Base-by-base conservation (phyloP, 2,797 vertebrate genomes). In the Mionectes olivaceus region DNA sequence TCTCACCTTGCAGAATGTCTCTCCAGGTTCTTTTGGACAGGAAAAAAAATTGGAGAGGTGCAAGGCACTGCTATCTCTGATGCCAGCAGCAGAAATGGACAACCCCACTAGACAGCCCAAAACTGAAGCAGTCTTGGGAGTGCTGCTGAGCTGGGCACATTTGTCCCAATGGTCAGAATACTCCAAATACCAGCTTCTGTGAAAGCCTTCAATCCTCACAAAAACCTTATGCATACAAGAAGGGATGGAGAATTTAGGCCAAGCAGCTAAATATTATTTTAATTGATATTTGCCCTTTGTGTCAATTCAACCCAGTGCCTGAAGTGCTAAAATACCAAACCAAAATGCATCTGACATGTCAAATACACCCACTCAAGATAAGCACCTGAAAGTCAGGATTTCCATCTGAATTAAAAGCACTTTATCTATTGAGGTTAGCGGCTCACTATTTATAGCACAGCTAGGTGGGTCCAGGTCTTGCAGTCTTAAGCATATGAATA, bases 1-100 rank as follows among this genome's bases (percentile, higher is more conserved):
- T 59, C 19, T 35, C 28, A 61, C 47, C 44, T n/a, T 2, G 2
- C 25, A 5, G 1, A 64, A 55, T 2, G 2, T 22, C n/a, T 52
- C 13, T 56, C 10, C 1, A 7, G 10, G 5, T 3, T 53, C 6
- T 68, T 88, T 60, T 32, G 30, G n/a, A 33, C 16, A 37, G 61
- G 41, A 41, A 19, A 61, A 23, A 64, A 70, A 81, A 78, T 24
- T 21, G 6, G 44, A 57, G 39, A 68, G 23, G 37, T 24, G 19
- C 27, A 57, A 53, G 28, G 18, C 0, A 0, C 41, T 46, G 57
- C 61, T 14, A 23, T 2, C 9, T 1, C 0, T 4, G 6, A 4
- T 24, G 11, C 33, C 37, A 30, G 52, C 7, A 4, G 13, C 1
- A 16, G 43, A 18, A 19, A 47, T 14, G 50, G 35, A 17, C 14